These are phyloP conservation scores for Sinocyclocheilus rhinocerous DNA, from an alignment of 2,113 vertebrate genomes.

Conservation along the genomic window DNA sequence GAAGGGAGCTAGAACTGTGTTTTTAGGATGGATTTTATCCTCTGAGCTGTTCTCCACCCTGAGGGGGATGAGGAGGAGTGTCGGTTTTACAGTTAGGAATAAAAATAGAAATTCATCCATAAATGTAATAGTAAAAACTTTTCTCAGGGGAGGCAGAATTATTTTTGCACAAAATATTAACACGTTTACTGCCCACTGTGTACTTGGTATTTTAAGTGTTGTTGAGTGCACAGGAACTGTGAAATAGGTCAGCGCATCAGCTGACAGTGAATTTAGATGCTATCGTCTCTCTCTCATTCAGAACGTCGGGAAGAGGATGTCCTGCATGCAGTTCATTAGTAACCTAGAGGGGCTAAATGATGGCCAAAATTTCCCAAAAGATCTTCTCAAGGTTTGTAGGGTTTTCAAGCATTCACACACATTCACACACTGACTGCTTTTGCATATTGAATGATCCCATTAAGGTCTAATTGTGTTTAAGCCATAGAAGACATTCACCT, in stretches of 20 bases:
- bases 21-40: not conserved
- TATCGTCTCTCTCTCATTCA: conserved; percentile 57
- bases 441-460: not conserved
- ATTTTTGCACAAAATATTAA: conserved; percentile 1
- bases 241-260: conserved; percentile 20
- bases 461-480: not conserved
- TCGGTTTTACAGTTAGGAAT: not conserved
- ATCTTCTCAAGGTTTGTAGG: conserved; percentile 87
- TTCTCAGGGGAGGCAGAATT: not conserved
- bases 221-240: not conserved
- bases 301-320: conserved; percentile 84
- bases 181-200: not conserved
- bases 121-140: conserved; percentile 13
- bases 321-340: conserved; percentile 83
- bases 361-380: conserved; percentile 89
- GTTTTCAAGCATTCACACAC: conserved; percentile 43
- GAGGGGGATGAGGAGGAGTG: conserved; percentile 10
- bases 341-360: conserved; percentile 93
- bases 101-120: conserved; percentile 24
- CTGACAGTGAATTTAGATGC: not conserved
- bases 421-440: conserved; percentile 29
- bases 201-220: not conserved
- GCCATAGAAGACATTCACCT: not conserved
- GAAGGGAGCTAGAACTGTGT: not conserved
- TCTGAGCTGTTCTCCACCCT: not conserved